Conservation (phyloP, 37 sponge, comb jelly and placozoan species). For the Haliclona indistincta region DNA sequence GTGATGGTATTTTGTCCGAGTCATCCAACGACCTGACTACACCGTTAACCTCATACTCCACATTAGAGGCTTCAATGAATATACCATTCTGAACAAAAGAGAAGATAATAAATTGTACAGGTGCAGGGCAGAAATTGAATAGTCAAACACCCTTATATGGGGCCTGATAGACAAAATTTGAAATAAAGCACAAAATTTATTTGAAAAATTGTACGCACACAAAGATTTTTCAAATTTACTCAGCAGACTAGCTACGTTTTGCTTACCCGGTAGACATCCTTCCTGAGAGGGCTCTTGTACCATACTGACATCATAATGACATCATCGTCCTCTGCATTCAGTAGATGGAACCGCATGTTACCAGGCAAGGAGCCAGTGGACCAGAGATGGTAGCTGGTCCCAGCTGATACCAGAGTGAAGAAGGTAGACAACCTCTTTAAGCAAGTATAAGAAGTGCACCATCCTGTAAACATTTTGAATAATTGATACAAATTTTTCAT, state of each 20-base stretch:
- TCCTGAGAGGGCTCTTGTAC: slow-evolving; percentile 73
- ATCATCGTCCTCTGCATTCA: slow-evolving; percentile 67
- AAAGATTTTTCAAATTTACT: neutral
- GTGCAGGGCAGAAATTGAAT: neutral
- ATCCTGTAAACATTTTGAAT: slow-evolving; percentile 38
- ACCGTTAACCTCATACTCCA: slow-evolving; percentile 14
- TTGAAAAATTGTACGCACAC: too few species aligned
- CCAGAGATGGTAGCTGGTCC: slow-evolving; percentile 77
- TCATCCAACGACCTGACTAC: slow-evolving; percentile 19
- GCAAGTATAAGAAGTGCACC: slow-evolving; percentile 94
- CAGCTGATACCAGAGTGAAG: slow-evolving; percentile 70
- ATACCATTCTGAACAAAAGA: slow-evolving; percentile 57
- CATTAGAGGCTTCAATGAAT: slow-evolving; percentile 58
- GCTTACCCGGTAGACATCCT: slow-evolving; percentile 78
- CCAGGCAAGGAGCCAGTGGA: slow-evolving; percentile 67
- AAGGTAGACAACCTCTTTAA: slow-evolving; percentile 88
- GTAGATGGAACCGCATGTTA: slow-evolving; percentile 68
- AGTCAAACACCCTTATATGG: neutral
- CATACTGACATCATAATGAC: slow-evolving; percentile 61
- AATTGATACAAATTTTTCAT: neutral
- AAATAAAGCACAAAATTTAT: too few species aligned
- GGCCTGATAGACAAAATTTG: too few species aligned
- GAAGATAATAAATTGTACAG: too few species aligned
- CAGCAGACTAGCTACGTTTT: neutral
- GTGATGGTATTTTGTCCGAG: slow-evolving; percentile 22